Conservation (phyloP, 2,797 vertebrate species). For the Neoniphon sammara region DNA sequence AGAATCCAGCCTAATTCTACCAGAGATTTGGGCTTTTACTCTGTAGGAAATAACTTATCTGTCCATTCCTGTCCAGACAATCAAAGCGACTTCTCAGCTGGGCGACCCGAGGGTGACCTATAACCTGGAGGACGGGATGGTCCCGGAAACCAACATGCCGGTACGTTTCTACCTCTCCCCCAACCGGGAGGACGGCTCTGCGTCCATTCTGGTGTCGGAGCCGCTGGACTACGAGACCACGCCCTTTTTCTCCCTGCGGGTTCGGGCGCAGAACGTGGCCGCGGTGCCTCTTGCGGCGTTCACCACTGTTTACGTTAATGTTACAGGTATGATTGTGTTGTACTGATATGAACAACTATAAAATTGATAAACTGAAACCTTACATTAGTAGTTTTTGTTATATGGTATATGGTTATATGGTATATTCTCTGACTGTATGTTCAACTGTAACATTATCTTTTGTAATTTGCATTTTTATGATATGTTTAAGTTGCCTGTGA, state of each 20-base stretch:
- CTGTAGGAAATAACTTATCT: not conserved
- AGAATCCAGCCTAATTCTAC: not conserved
- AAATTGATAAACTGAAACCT: not conserved
- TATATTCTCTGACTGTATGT: not conserved
- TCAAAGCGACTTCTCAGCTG: slow-evolving; percentile 87
- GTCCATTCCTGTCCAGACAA: slow-evolving; percentile 77
- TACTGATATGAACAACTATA: not conserved
- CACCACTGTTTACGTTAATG: slow-evolving; percentile 84
- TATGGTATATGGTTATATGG: not conserved
- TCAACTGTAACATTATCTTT: not conserved
- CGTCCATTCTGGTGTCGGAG: slow-evolving; percentile 90
- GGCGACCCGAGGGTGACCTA: slow-evolving; percentile 91
- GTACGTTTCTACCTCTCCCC: slow-evolving; percentile 91
- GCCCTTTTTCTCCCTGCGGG: slow-evolving; percentile 84
- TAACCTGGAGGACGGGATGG: slow-evolving; percentile 90
- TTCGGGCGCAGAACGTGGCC: slow-evolving; percentile 91
- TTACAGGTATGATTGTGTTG: slow-evolving; percentile 84
- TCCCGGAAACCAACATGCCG: slow-evolving; percentile 92
- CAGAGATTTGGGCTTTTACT: not conserved
- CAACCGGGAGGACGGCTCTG: slow-evolving; percentile 89
- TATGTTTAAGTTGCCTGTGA: not conserved
- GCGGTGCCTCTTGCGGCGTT: slow-evolving; percentile 90
- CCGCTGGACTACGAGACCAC: slow-evolving; percentile 92
- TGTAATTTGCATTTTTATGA: not conserved
- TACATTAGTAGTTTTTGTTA: not conserved